These are phyloP conservation scores for Grantiella picta DNA, from an alignment of 2,113 vertebrate species.

Conservation along the genomic window DNA sequence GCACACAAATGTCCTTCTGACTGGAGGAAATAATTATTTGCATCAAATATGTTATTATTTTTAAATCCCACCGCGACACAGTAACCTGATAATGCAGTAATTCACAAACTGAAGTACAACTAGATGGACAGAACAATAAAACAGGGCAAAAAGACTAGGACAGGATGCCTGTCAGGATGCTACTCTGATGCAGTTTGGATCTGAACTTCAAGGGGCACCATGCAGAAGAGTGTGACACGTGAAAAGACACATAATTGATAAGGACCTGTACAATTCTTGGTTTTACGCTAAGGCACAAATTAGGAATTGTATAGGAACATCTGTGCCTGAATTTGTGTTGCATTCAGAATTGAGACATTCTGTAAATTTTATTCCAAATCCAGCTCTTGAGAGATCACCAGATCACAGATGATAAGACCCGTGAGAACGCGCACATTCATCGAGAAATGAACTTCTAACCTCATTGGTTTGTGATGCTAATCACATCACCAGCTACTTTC, in stretches of 20 bases:
- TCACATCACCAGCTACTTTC: background rate
- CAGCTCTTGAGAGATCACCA: slow-evolving; percentile 1
- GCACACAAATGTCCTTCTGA: background rate
- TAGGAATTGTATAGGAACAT: slow-evolving; percentile 31
- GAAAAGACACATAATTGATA: background rate
- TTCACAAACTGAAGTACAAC: background rate
- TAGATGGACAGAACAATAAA: background rate
- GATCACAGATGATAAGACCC: background rate
- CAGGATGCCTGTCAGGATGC: background rate
- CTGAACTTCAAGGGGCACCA: background rate
- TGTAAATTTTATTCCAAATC: slow-evolving; percentile 5
- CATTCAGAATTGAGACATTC: background rate
- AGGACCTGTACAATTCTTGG: background rate
- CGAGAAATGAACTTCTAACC: slow-evolving; percentile 11
- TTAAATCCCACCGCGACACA: background rate
- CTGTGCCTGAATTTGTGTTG: slow-evolving; percentile 2
- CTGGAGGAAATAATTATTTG: slow-evolving; percentile 16
- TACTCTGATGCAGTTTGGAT: background rate
- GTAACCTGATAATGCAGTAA: background rate
- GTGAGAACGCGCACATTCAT: background rate
- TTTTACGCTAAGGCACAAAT: background rate
- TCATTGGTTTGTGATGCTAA: slow-evolving; percentile 3
- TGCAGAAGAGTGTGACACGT: background rate
- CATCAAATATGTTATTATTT: background rate
- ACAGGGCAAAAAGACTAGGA: background rate